Conservation (phyloP, 1,140 invertebrate species). For the Pseudomyrmex cubaensis region DNA sequence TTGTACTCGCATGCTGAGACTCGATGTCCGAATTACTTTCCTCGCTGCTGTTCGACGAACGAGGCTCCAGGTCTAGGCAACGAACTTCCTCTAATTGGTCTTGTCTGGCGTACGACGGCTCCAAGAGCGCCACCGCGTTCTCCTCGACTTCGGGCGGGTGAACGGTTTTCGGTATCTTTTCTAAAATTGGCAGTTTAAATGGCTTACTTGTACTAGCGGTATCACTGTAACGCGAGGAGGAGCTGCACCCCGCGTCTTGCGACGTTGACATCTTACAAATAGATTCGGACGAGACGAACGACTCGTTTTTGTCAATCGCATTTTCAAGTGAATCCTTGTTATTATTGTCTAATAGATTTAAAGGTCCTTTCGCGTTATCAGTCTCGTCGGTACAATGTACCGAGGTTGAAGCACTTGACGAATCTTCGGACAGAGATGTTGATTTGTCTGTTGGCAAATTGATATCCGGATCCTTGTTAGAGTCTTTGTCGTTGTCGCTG, state of each 20-base stretch:
- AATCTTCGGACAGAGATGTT: constrained; percentile 4
- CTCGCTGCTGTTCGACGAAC: constrained; percentile 81
- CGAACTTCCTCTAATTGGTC: constrained; percentile 71
- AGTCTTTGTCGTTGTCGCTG: constrained; percentile 24
- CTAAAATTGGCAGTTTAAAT: constrained; percentile 81
- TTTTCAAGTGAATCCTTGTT: constrained; percentile 58
- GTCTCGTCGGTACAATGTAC: constrained; percentile 31
- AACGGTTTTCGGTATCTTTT: constrained; percentile 79
- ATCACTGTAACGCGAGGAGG: constrained; percentile 56
- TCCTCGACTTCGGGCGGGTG: constrained; percentile 79
- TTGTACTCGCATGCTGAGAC: constrained; percentile 76
- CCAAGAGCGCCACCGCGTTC: constrained; percentile 74
- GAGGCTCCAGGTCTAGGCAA: constrained; percentile 76
- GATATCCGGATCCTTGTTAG: neutral
- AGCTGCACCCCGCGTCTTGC: constrained; percentile 17
- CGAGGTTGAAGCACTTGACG: neutral
- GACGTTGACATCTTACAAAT: constrained; percentile 44
- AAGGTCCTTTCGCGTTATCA: constrained; percentile 27
- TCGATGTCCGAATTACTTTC: constrained; percentile 83
- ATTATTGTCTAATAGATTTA: constrained; percentile 60
- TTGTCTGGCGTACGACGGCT: constrained; percentile 70
- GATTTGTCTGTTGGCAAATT: neutral
- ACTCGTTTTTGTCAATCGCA: constrained; percentile 33
- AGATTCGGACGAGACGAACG: constrained; percentile 12
- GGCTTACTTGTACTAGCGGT: constrained; percentile 73